Conservation (phyloP, 2,113 vertebrate species). For the Platysternon megacephalum region DNA sequence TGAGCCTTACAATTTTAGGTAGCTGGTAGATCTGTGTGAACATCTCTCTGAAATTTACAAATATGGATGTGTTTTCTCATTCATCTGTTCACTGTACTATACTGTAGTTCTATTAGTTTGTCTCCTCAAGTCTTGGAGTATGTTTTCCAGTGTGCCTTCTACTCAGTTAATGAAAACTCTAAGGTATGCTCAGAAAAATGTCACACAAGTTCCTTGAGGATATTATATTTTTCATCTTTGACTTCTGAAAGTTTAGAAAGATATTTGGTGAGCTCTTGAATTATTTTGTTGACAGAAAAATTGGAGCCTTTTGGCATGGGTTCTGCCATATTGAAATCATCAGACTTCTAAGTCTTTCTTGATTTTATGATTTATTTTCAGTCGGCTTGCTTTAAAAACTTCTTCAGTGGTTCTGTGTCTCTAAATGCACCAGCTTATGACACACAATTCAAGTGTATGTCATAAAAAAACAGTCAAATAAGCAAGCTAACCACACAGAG, state of each 20-base stretch:
- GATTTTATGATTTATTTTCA: neutral
- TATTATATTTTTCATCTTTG: neutral
- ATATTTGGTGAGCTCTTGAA: neutral
- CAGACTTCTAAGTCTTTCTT: neutral
- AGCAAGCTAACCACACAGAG: neutral
- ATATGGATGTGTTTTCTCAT: neutral
- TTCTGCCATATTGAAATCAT: neutral
- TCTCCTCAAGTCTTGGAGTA: neutral
- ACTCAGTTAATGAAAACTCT: neutral
- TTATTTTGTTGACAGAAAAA: neutral
- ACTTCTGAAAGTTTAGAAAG: neutral
- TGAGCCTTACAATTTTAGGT: neutral
- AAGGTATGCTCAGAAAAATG: neutral
- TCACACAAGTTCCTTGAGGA: neutral
- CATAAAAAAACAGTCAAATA: neutral
- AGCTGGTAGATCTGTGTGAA: neutral
- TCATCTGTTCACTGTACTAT: neutral
- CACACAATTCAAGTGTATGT: neutral
- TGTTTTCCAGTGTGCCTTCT: neutral
- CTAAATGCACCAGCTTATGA: neutral
- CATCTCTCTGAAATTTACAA: neutral
- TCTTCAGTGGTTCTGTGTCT: neutral
- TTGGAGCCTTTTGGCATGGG: neutral
- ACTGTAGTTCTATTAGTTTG: neutral
- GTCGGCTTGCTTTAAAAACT: neutral